Evolutionary conservation across 1,140 invertebrate genomes (phyloP).

Genomic region (Cheumatopsyche charites): DNA sequence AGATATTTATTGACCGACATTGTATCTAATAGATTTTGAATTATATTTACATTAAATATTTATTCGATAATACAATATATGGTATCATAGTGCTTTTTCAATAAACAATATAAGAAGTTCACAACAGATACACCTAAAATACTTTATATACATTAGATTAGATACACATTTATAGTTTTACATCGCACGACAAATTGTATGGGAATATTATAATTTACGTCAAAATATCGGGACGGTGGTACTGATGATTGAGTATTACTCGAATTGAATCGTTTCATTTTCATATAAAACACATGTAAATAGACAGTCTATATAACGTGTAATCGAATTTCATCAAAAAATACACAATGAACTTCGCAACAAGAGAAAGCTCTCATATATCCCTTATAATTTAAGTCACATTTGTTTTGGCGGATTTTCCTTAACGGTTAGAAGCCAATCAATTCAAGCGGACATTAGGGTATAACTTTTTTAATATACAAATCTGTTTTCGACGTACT

Average conservation of each 20-base stretch:
- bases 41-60: slow-evolving; percentile 3
- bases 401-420: neutral
- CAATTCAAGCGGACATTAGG: neutral
- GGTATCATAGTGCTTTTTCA: slow-evolving; percentile 1
- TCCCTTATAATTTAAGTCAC: neutral
- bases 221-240: slow-evolving; percentile 11
- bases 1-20: neutral
- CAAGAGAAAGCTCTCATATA: neutral
- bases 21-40: neutral
- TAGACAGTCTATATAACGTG: neutral
- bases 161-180: neutral
- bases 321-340: neutral
- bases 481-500: neutral
- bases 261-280: too few species aligned
- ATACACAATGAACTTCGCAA: neutral
- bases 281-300: neutral
- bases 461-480: neutral
- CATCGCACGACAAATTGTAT: neutral
- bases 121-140: neutral
- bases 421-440: neutral
- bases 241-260: slow-evolving; percentile 4
- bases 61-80: neutral
- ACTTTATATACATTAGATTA: neutral
- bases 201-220: neutral
- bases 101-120: slow-evolving; percentile 15